Percentiles rank a stretch among this genome's conserved stretches.
Conservation (phyloP, 2,888 invertebrate genomes). For the Aphrophora alni region DNA sequence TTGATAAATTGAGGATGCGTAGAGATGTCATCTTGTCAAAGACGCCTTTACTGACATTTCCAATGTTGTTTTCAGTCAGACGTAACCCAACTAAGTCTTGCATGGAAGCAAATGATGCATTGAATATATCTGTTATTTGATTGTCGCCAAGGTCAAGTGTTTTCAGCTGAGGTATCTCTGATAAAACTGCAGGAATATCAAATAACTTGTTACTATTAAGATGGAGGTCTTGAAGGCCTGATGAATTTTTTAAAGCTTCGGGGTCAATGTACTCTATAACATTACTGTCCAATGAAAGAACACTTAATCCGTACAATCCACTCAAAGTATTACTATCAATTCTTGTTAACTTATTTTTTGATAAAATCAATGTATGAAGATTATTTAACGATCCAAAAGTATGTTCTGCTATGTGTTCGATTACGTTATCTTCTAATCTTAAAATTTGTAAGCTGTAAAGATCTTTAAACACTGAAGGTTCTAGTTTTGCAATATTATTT, state of each 20-base stretch:
- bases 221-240: constrained; percentile 81
- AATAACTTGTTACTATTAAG: constrained; percentile 81
- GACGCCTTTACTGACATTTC: constrained; percentile 78
- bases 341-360: constrained; percentile 77
- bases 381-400: constrained; percentile 78
- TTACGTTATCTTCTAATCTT: constrained; percentile 78
- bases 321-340: constrained; percentile 79
- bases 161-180: constrained; percentile 76
- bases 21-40: constrained; percentile 79
- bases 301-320: constrained; percentile 76
- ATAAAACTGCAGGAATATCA: constrained; percentile 74
- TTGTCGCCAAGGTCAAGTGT: constrained; percentile 87
- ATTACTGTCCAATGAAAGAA: constrained; percentile 82
- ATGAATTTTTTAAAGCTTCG: constrained; percentile 78
- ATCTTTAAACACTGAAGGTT: constrained; percentile 77
- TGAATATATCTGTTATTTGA: constrained; percentile 77
- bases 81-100: constrained; percentile 80
- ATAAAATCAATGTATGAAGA: constrained; percentile 80
- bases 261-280: constrained; percentile 76
- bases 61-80: constrained; percentile 84
- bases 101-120: constrained; percentile 81
- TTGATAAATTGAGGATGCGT: constrained; percentile 81
- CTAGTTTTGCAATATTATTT: constrained; percentile 77
- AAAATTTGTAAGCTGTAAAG: constrained; percentile 80
- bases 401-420: constrained; percentile 78